Evolutionary conservation across 37 sponge, comb jelly and placozoan species (phyloP), one percentile per base, ranked within the genome.

Genomic region (Halisarca cf. caerulea): DNA sequence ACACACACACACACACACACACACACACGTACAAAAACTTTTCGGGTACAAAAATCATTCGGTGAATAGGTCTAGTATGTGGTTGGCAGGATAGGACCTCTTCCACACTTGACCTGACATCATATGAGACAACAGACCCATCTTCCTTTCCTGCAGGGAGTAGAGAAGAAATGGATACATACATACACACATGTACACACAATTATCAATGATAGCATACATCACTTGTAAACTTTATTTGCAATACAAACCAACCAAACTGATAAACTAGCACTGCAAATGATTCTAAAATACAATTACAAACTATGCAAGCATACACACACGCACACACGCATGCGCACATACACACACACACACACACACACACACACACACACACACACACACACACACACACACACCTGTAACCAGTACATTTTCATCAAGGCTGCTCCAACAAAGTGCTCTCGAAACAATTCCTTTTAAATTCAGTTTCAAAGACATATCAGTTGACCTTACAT

Each of bases 1-100:
- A 62, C 82, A 82, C 42, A 62, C 54, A 62, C 66, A 82, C 66
- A 82, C 82, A 82, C 66, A 62, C 66, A 82, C 54, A 25, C 41
- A 60, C 44, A 35, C 43, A n/a, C n/a, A n/a, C n/a, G n/a, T 36
- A 25, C 1, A 18, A n/a, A 41, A 6, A 40, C 18, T 17, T 43
- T 43, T 41, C 2, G 0, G 38, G 36, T 43, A 38, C 38, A 17
- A 58, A 55, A 41, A 8, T 35, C 34, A 84, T 75, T 62, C n/a
- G 9, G 15, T 62, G 64, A 28, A 62, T 62, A 62, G 64, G 64
- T 28, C 64, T 62, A 6, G 30, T 62, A 15, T 62, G 64, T 7
- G 64, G n/a, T 6, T 62, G 64, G 7, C 6, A 62, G 25, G 64
- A 62, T 62, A 28, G 15, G 6, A 62, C 30, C 7, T 28, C 30